Conservation (phyloP, 1,140 invertebrate genomes). For the Drosophila tsacasi region DNA sequence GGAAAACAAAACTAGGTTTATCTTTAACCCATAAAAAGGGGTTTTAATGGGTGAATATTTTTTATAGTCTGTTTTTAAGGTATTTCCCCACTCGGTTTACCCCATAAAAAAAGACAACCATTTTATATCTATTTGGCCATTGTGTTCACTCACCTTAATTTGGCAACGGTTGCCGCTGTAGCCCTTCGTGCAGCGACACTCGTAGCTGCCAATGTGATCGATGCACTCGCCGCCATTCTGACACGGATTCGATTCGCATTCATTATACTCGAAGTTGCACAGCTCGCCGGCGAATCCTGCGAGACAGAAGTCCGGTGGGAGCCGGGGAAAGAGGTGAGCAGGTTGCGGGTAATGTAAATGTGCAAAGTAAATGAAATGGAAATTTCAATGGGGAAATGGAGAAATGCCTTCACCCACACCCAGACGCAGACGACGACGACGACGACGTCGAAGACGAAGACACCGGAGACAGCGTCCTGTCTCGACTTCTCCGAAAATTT, state of each 20-base stretch:
- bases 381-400: slow-evolving; percentile 58
- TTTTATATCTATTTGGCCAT: slow-evolving; percentile 12
- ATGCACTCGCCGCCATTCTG: slow-evolving; percentile 93
- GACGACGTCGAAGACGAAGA: slow-evolving; percentile 6
- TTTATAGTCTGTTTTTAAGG: background rate
- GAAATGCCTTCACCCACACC: background rate
- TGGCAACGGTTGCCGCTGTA: slow-evolving; percentile 92
- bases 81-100: background rate
- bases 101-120: background rate
- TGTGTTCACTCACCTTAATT: slow-evolving; percentile 86
- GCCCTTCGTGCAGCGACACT: slow-evolving; percentile 91
- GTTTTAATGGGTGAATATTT: background rate
- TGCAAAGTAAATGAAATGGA: slow-evolving; percentile 81
- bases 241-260: slow-evolving; percentile 95
- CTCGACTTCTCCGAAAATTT: slow-evolving; percentile 30
- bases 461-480: slow-evolving; percentile 8
- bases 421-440: background rate
- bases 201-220: slow-evolving; percentile 91
- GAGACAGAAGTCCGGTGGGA: slow-evolving; percentile 8
- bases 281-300: slow-evolving; percentile 90
- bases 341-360: slow-evolving; percentile 70
- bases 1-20: background rate
- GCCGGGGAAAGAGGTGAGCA: background rate
- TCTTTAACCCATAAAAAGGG: background rate
- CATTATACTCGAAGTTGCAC: slow-evolving; percentile 93